Base-by-base conservation (phyloP, 2,888 invertebrate genomes). In the Glyphotaelius pellucidus region DNA sequence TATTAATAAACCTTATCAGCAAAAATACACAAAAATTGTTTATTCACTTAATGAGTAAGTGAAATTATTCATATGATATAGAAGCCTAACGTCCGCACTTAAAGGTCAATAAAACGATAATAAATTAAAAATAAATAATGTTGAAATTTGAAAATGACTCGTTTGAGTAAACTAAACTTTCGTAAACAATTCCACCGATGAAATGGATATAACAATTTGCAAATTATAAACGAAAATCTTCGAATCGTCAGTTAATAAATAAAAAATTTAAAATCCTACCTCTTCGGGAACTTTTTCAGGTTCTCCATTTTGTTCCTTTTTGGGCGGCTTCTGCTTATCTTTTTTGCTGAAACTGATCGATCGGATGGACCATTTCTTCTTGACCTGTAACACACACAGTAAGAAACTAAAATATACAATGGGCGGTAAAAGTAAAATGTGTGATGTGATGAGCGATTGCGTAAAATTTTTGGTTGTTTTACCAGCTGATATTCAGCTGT, bases 361-460 rank as follows among this genome's bases (percentile, higher is more conserved):
- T 94, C 98, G 97, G 95, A 98, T 97, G 94, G 98, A 98, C 98
- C 98, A 98, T 96, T 98, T 98, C 97, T 98, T 98, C 97, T 98
- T 98, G 94, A 97, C 96, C 96, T 97, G 96, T 93, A 94, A 94
- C 92, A 38, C 79, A 91, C 67, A n/a, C 25, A 9, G 11, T 67
- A 19, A 52, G 52, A 42, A 42, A 42, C 42, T 52, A 67, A 0
- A 25, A 3, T 67, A 25, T 67, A 67, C 67, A 25, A 67, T 25
- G 67, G 14, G 4, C 47, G 47, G 15, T 15, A 47, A 3, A 11
- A 15, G 47, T 47, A 47, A 47, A 47, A 47, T 47, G 14, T 3
- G 47, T 47, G 9, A 15, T 3, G 47, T 47, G 9, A 15, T 3
- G 52, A 0, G 19, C 19, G 19, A 52, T 15, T 15, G 52, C 9